Base-by-base conservation (phyloP, 2,888 invertebrate species). In the Amphipoea lucens region DNA sequence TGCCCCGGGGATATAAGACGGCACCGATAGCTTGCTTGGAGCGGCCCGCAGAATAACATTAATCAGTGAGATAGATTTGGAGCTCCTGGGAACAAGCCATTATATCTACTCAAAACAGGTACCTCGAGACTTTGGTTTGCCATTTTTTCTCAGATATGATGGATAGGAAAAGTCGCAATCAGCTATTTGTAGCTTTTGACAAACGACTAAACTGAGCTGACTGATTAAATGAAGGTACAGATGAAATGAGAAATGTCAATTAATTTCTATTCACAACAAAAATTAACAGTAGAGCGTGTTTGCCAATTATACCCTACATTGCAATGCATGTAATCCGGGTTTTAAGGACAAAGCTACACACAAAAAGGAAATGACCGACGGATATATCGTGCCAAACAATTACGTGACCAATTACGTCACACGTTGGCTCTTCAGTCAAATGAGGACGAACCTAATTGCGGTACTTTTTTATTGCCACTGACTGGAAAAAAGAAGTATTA, bases 21-120 rank as follows among this genome's bases (percentile, higher is more conserved):
- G 76, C 45, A 62, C 57, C 60, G 70, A 78, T 79, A 78, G 66
- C 81, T 83, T 87, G 68, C 83, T 79, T 84, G 73, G 14, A 74
- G 68, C 51, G 40, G 70, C 68, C 68, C 42, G n/a, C 69, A 70
- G 76, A 77, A 65, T 66, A 76, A 78, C 71, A 76, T 71, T 77
- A 81, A 76, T 78, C 69, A 79, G 62, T 11, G 14, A 67, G 48
- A 69, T 79, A 29, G 29, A 29, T 29, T 29, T 29, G 29, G 29
- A 29, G 29, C 29, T 29, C 29, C 29, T 29, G 29, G 29, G 29
- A 29, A 29, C 29, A 29, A 29, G 29, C 29, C 29, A 36, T 51
- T 36, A 36, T 36, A 36, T 36, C 51, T 45, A 60, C 40, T 48
- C 42, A 17, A 74, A 17, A 57, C 60, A 57, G 14, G 57, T 17